Evolutionary conservation across 2,113 vertebrate species (phyloP), one percentile per base, ranked within the genome.

Genomic region (Potamarius usumacintae): DNA sequence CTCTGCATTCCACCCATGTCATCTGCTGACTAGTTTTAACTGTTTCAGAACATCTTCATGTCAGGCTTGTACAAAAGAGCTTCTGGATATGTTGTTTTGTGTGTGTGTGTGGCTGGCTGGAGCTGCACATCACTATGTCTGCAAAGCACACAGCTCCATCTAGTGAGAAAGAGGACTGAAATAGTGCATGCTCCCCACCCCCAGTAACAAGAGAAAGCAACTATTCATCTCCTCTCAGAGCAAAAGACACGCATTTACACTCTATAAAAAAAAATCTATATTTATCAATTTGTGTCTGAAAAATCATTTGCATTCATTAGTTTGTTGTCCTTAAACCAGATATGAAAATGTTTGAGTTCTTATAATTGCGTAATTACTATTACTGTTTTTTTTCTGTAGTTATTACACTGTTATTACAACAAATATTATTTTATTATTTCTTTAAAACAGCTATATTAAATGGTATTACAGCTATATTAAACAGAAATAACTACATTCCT

Each of bases 91-190:
- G 77, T 52, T 87, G 58, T 81, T 55, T 71, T 63, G 52, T 53
- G 18, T 77, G 25, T 77, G 42, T 76, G 76, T 25, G 81, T 85
- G 69, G 67, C 65, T 67, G 62, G 65, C 67, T 84, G 74, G 58
- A 76, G 82, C 12, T 84, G 60, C 67, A 63, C 58, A 11, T 74
- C 60, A 81, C 20, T 15, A 77, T 88, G 87, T 95, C 94, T 93
- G 87, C 91, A 94, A 96, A 95, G 95, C 92, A 93, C 94, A 95
- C 94, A 96, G 93, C 94, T 93, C 95, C 95, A 96, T 96, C 95
- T 96, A 96, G 94, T 95, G 95, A 92, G 88, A 74, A 90, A 90
- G 85, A 85, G 87, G 86, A 86, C 84, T 71, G 72, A 3, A 72
- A 67, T 20, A 11, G 20, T 48, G 58, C 2, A 11, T 8, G 20